Conservation (phyloP, 2,113 vertebrate genomes). For the Charadrius vociferus region DNA sequence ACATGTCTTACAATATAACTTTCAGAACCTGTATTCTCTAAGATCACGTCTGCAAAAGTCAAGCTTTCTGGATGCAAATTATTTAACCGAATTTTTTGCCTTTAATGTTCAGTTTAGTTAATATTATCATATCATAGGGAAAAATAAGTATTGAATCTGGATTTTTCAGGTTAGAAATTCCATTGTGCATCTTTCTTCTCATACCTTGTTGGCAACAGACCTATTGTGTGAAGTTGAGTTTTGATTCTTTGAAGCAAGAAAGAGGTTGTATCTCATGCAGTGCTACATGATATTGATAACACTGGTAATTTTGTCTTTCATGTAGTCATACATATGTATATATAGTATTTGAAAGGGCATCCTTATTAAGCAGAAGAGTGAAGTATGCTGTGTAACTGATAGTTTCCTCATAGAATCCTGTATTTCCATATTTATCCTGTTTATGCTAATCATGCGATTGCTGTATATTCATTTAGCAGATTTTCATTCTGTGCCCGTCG, state of each 20-base stretch:
- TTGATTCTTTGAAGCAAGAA: neutral
- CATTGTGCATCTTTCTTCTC: neutral
- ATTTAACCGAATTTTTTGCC: neutral
- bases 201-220: neutral
- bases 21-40: neutral
- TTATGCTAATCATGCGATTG: neutral
- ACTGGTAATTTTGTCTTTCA: neutral
- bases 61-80: neutral
- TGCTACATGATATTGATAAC: neutral
- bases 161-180: neutral
- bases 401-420: neutral
- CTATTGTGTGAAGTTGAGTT: neutral
- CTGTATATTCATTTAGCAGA: constrained; percentile 26
- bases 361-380: neutral
- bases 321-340: neutral
- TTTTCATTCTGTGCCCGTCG: neutral
- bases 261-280: neutral
- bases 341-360: neutral
- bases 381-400: neutral
- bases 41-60: neutral
- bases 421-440: constrained; percentile 37
- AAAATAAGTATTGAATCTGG: neutral
- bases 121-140: neutral
- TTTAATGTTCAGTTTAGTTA: neutral
- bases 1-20: neutral